Base-by-base conservation (phyloP, 2,113 vertebrate genomes). In the Rhea pennata region DNA sequence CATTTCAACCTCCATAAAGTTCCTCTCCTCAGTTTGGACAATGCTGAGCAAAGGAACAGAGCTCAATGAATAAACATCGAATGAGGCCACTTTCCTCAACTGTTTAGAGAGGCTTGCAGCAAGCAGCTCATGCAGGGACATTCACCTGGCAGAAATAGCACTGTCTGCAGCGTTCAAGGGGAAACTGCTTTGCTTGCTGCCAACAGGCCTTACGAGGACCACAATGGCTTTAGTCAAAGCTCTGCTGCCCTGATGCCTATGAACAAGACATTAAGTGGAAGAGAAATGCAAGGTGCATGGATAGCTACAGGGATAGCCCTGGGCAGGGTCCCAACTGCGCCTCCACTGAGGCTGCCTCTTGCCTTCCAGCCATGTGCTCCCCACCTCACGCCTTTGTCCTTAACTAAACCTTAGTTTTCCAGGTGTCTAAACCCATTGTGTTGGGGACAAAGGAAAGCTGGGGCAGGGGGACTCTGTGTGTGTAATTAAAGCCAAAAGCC, bases 401-500 rank as follows among this genome's bases (percentile, higher is more conserved):
- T 79, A 1, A 1, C 81, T 70, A 15, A 5, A 81, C 69, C 44
- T 87, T 74, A 39, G 53, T 75, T 96, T 84, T 89, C 90, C 92
- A 96, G 95, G 92, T 96, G 91, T 58, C 77, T 88, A 62, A 87
- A 56, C 80, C 72, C 70, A 88, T 61, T 93, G 80, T 76, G 53
- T 53, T 65, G 86, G 70, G 75, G 59, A 62, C 58, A 79, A 91
- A 59, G 82, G 64, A 62, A 85, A 33, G 78, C 58, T 83, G 59
- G 71, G 65, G 56, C 46, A 74, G 69, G 31, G 20, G 13, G 13
- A 3, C 26, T 74, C 26, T 0, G 0, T 21, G 5, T 72, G 15
- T n/a, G 77, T 87, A 91, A 89, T 95, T 89, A 93, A 94, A 89
- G 62, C 84, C 88, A 93, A 91, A 95, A 88, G 77, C 51, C 66